Base-by-base conservation (phyloP, 2,888 invertebrate genomes). In the Drosophila parthenogenetica region DNA sequence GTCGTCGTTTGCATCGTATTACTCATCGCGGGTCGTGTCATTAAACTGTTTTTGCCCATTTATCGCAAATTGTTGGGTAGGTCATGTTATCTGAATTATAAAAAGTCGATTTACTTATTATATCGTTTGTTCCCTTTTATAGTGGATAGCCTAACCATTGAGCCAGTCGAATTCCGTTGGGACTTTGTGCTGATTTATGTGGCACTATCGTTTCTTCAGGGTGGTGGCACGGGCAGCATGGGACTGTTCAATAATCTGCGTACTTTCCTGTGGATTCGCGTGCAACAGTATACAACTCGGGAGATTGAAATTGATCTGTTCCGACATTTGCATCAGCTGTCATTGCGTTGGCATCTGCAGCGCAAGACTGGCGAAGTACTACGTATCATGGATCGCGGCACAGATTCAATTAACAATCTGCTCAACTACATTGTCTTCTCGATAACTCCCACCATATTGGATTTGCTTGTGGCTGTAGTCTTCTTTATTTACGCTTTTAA, bases 291-390 rank as follows among this genome's bases (percentile, higher is more conserved):
- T 90, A 98, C 98, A 1, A 98, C 98, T 7, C 82, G 98, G 71
- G 97, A 98, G 93, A 95, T 98, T 60, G 97, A 98, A 93, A 94
- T 98, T 68, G 95, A 96, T 90, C 93, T 98, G 35, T 98, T 97
- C 92, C 93, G 95, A 48, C 98, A 99, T 92, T 94, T 99, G 14
- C 99, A 99, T 92, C 94, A 95, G 63, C 92, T 99, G 59, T 98
- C 98, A 4, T 93, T 99, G 51, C 94, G 97, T 22, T 99, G 99
- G 99, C 99, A 99, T 92, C 93, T 99, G 37, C 94, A 96, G 1
- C 93, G 99, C 11, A 99, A 99, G 93, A 99, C 99, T 0, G 99
- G 99, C 2, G 99, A 99, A 93, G 98, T 99, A 0, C 93, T 99
- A 2, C 93, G 98, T 37, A 96, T 99, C 0, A 98, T 99, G 97